phyloP scores from a whole-genome alignment of 2,888 invertebrate genomes.

The Eupithecia exiguata region DNA sequence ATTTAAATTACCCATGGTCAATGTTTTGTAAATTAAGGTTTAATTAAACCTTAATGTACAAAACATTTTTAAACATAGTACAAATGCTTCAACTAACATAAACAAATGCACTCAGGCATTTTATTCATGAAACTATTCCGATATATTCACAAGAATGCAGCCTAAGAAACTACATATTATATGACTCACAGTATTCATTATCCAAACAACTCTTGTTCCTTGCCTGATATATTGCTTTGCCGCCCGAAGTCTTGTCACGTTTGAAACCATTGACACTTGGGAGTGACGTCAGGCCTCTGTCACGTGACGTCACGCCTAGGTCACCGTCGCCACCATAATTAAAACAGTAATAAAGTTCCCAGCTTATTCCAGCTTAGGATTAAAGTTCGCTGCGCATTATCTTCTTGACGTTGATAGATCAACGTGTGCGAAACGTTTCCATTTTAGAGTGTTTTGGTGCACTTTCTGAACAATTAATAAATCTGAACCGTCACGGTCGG shows the following conservation, averaged over 20 bases:
- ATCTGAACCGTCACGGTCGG: not conserved
- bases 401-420: conserved; percentile 5
- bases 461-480: not conserved
- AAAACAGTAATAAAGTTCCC: conserved; percentile 39
- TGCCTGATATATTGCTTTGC: conserved; percentile 38
- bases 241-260: conserved; percentile 49
- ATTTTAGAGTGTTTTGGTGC: not conserved
- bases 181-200: conserved; percentile 38
- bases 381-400: conserved; percentile 15
- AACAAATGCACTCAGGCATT: not conserved
- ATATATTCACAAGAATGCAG: not conserved
- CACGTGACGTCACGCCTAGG: conserved; percentile 49
- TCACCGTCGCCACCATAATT: conserved; percentile 41
- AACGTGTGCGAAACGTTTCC: not conserved
- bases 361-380: conserved; percentile 19
- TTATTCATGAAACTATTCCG: not conserved
- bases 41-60: too few relatives aligned
- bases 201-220: conserved; percentile 37
- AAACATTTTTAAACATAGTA: too few relatives aligned
- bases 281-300: conserved; percentile 48
- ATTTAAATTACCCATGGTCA: too few relatives aligned
- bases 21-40: too few relatives aligned
- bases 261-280: conserved; percentile 49
- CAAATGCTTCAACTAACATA: too few relatives aligned
- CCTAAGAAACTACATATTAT: conserved; percentile 1